Evolutionary conservation across 2,888 invertebrate genomes (phyloP).

Genomic region (Drosophila recens): DNA sequence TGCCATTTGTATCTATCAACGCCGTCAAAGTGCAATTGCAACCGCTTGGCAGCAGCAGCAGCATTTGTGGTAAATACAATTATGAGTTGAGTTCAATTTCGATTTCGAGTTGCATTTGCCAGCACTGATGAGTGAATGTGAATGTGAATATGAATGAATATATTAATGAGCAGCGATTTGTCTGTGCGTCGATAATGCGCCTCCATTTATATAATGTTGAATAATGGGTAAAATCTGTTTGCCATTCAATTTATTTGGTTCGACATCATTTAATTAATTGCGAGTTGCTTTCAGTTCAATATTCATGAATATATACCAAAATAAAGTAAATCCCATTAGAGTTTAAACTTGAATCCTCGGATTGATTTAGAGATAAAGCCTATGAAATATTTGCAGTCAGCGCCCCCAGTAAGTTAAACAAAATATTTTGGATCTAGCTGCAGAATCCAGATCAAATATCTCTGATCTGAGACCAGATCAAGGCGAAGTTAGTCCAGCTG

Average conservation of each 20-base stretch:
- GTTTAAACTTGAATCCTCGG: slow-evolving; percentile 4
- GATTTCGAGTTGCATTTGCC: slow-evolving; percentile 60
- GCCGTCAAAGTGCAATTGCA: slow-evolving; percentile 75
- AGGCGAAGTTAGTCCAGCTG: slow-evolving; percentile 67
- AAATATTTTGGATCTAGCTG: slow-evolving; percentile 72
- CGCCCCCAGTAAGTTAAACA: slow-evolving; percentile 57
- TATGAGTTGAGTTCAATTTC: slow-evolving; percentile 46
- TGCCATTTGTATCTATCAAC: slow-evolving; percentile 78
- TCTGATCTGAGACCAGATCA: slow-evolving; percentile 49
- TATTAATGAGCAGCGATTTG: slow-evolving; percentile 84
- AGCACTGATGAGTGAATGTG: slow-evolving; percentile 80
- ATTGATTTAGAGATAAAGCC: slow-evolving; percentile 9
- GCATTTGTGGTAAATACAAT: slow-evolving; percentile 56
- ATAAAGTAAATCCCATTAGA: slow-evolving; percentile 1
- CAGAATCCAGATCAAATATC: slow-evolving; percentile 44
- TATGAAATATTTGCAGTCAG: slow-evolving; percentile 51
- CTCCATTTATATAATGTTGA: slow-evolving; percentile 71
- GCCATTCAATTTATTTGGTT: slow-evolving; percentile 18
- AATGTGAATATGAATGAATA: slow-evolving; percentile 69
- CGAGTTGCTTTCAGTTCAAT: slow-evolving; percentile 44
- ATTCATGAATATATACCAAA: slow-evolving; percentile 24
- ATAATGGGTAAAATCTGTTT: slow-evolving; percentile 70
- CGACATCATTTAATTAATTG: slow-evolving; percentile 70
- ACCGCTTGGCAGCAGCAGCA: slow-evolving; percentile 42
- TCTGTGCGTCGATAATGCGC: slow-evolving; percentile 50